These are phyloP conservation scores for Belonocnema kinseyi DNA, from an alignment of 1,140 invertebrate genomes.

Conservation along the genomic window DNA sequence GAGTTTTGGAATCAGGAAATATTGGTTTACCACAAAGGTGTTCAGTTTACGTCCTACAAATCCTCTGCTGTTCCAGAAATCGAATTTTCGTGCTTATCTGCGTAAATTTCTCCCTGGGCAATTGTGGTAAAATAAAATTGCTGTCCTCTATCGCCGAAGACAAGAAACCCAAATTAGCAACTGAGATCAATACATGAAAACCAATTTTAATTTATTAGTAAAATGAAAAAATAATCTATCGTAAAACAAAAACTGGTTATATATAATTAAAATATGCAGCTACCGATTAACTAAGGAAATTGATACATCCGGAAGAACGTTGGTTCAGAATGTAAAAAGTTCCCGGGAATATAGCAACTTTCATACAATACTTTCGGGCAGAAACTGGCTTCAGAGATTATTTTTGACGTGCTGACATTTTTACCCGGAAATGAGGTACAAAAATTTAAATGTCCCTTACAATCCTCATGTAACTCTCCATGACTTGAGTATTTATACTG, in stretches of 20 bases:
- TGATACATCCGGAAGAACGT: too few relatives aligned
- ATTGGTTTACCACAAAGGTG: conserved; percentile 30
- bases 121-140: conserved; percentile 9
- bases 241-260: not conserved
- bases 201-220: not conserved
- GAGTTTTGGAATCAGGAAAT: conserved; percentile 22
- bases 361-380: too few relatives aligned
- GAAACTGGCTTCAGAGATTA: too few relatives aligned
- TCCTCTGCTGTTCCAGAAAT: not conserved
- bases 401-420: too few relatives aligned
- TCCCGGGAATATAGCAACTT: too few relatives aligned
- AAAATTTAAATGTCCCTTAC: too few relatives aligned
- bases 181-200: not conserved
- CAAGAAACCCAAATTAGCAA: not conserved
- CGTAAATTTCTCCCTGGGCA: not conserved
- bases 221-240: not conserved
- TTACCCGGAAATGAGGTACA: too few relatives aligned
- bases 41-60: not conserved
- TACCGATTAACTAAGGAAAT: too few relatives aligned
- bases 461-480: too few relatives aligned
- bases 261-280: too few relatives aligned
- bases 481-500: too few relatives aligned
- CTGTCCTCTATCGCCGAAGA: not conserved
- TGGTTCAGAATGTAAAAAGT: too few relatives aligned
- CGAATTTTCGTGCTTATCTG: not conserved